Evolutionary conservation across 53 echinoderm and acorn worm genomes (phyloP), one percentile per base, ranked within the genome.

Genomic region (Crossaster papposus): DNA sequence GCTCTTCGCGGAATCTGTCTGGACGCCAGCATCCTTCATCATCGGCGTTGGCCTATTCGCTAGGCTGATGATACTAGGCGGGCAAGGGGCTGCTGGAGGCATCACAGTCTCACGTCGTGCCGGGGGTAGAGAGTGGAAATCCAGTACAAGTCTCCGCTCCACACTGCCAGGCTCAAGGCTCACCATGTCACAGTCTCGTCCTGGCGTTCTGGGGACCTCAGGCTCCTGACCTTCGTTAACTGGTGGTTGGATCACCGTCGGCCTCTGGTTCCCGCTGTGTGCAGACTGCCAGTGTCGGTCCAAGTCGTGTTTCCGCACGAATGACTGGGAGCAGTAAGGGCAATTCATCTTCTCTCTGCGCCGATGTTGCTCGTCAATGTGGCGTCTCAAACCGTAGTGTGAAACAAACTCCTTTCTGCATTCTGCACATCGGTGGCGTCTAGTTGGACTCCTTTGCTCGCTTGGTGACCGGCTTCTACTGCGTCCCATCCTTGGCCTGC

Each of bases 141-240:
- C 79, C 30, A 29, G 30, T 23, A 79, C 31, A 4, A 53, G 30
- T 31, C 55, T 54, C 54, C 54, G 37, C 30, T 79, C 79, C 17
- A 54, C 79, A 54, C 79, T 79, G 23, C 79, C 79, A 30, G 55
- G 54, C 29, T 79, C 14, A 52, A 79, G 54, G 24, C 79, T 79
- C 15, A 79, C 30, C 79, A 54, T 52, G 54, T 79, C 38, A 26
- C n/a, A 8, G 26, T 26, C 22, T 34, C 73, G 33, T 13, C 34
- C 73, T 12, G 73, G 73, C 23, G 30, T 53, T 79, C 12, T n/a
- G 54, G 54, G 79, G 9, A 79, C 79, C 20, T 54, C 54, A n/a
- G 77, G 51, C 18, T 77, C 77, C 18, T 37, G 77, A 50, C 23
- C 20, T 44, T 2, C 38, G 4, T 4, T 54, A 15, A 23, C 31